These are phyloP conservation scores for Augochlorella aurata DNA, from an alignment of 2,888 invertebrate genomes.

Conservation along the genomic window DNA sequence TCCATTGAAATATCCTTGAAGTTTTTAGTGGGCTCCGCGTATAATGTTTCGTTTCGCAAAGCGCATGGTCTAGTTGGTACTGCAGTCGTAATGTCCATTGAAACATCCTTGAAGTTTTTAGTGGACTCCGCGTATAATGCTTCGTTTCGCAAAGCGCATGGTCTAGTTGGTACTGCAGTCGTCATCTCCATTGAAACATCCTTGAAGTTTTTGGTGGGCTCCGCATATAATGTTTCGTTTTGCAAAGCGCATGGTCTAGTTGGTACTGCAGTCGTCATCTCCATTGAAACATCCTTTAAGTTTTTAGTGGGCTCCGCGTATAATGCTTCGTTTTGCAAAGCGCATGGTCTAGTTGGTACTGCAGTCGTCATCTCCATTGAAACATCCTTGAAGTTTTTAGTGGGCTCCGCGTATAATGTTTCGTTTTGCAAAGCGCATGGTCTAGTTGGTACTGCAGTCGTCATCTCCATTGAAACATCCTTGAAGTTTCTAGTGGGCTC, in stretches of 20 bases:
- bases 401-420: neutral
- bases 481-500: neutral
- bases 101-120: neutral
- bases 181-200: too few relatives aligned
- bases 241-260: neutral
- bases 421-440: neutral
- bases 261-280: neutral
- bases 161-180: too few relatives aligned
- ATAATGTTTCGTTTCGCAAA: neutral
- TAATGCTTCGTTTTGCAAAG: neutral
- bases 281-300: neutral
- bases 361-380: neutral
- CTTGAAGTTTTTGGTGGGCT: too few relatives aligned
- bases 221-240: neutral
- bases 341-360: neutral
- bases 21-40: neutral
- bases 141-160: neutral
- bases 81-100: neutral
- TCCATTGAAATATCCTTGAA: neutral
- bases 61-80: too few relatives aligned
- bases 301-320: neutral
- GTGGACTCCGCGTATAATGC: neutral
- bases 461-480: neutral
- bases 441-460: neutral
- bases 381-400: neutral